A percentile compares a stretch with the other conserved stretches of the same genome.
Evolutionary conservation across 2,113 vertebrate genomes (phyloP).

Genomic region (Bufo gargarizans): DNA sequence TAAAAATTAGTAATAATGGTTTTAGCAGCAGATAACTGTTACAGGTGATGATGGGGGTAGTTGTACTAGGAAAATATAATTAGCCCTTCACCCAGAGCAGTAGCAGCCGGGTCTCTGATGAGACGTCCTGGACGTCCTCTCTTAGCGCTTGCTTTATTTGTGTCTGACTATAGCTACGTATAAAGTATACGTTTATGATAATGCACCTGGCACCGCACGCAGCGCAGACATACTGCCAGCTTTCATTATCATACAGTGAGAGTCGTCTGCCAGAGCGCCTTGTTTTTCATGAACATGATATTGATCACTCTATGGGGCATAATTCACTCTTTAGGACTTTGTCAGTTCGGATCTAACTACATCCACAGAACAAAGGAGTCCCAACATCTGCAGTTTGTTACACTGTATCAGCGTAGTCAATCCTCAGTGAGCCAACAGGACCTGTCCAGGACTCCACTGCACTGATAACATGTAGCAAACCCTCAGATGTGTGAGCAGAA

Average conservation of each 20-base stretch:
- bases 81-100: neutral
- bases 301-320: neutral
- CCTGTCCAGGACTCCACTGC: neutral
- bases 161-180: neutral
- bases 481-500: too few relatives aligned
- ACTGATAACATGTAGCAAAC: neutral
- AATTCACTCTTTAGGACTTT: neutral
- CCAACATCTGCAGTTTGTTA: neutral
- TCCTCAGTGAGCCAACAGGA: neutral
- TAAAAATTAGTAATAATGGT: neutral
- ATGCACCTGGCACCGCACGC: neutral
- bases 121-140: neutral
- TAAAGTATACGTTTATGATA: neutral
- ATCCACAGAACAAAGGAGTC: neutral
- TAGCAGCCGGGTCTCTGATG: neutral
- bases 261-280: neutral
- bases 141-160: neutral
- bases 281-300: neutral
- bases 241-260: neutral
- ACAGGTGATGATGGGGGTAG: neutral
- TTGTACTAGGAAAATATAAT: too few relatives aligned
- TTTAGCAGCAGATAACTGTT: neutral
- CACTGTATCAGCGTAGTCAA: neutral
- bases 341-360: neutral
- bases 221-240: neutral